Conservation (phyloP, 2,888 invertebrate genomes). For the Entomobrya proxima region DNA sequence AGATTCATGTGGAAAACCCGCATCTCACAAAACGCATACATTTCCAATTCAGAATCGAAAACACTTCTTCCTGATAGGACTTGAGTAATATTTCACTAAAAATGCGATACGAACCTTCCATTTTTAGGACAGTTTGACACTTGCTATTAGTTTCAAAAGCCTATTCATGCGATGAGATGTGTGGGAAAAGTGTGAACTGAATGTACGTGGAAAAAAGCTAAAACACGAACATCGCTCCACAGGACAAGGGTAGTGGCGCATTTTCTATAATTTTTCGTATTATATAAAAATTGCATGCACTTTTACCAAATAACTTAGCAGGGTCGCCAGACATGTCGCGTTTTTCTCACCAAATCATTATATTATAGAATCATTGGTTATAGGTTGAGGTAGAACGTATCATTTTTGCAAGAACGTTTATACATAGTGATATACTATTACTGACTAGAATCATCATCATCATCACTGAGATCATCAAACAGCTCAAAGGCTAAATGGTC, state of each 20-base stretch:
- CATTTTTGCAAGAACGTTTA: too few species aligned
- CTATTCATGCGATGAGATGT: constrained; percentile 63
- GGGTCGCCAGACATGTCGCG: neutral
- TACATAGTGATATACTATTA: neutral
- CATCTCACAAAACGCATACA: neutral
- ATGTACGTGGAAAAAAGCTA: constrained; percentile 4
- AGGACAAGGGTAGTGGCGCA: too few species aligned
- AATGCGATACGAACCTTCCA: constrained; percentile 60
- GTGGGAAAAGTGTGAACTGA: constrained; percentile 56
- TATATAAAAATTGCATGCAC: constrained; percentile 2
- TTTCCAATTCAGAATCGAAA: constrained; percentile 11
- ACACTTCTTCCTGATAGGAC: constrained; percentile 1
- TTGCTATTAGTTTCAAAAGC: constrained; percentile 63
- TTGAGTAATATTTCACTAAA: constrained; percentile 57
- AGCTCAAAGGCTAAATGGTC: constrained; percentile 63
- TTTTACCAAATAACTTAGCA: neutral
- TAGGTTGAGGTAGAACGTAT: too few species aligned
- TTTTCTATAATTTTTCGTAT: neutral
- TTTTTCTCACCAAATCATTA: neutral
- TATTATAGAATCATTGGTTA: neutral
- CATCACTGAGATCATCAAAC: constrained; percentile 48
- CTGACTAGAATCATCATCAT: constrained; percentile 11
- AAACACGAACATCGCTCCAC: neutral
- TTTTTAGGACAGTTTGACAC: constrained; percentile 64
- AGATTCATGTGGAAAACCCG: constrained; percentile 25